Conservation (phyloP, 1,140 invertebrate species). For the Drosophila lowei region DNA sequence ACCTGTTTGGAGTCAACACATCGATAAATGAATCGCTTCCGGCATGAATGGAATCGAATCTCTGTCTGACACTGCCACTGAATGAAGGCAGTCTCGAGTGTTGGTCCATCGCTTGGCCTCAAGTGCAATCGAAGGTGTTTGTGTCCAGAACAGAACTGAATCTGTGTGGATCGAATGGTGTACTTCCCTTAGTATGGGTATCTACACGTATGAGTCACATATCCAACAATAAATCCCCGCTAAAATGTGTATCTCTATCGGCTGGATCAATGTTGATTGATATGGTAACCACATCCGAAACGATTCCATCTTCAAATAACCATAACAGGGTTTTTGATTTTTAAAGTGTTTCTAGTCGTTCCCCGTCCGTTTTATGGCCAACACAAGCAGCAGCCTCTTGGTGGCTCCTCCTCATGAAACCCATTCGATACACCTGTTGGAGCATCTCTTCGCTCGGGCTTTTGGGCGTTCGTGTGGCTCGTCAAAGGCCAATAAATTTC, state of each 20-base stretch:
- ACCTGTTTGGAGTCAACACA: conserved; percentile 69
- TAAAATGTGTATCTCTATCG: neutral
- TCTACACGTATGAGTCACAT: neutral
- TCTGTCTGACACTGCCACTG: neutral
- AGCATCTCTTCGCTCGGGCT: conserved; percentile 21
- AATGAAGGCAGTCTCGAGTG: conserved; percentile 41
- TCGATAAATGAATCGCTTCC: conserved; percentile 61
- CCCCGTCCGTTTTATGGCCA: conserved; percentile 4
- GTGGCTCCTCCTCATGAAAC: conserved; percentile 24
- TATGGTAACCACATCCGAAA: conserved; percentile 13
- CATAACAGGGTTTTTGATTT: neutral
- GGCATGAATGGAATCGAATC: conserved; percentile 59
- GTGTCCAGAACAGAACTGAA: neutral
- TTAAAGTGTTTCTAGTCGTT: too few species aligned
- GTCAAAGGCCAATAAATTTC: conserved; percentile 63
- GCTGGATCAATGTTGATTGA: neutral
- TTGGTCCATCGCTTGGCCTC: conserved; percentile 22
- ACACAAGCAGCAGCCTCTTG: conserved; percentile 5
- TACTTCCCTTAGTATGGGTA: conserved; percentile 2
- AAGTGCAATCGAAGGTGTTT: conserved; percentile 31
- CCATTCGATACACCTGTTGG: conserved; percentile 23
- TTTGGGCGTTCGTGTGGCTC: conserved; percentile 27
- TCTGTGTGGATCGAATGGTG: neutral
- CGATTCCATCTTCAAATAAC: conserved; percentile 10
- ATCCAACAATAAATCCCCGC: neutral